Percentiles rank a stretch among this genome's conserved stretches.
Evolutionary conservation across 2,113 vertebrate species (phyloP).

Genomic region (Amia ocellicauda): DNA sequence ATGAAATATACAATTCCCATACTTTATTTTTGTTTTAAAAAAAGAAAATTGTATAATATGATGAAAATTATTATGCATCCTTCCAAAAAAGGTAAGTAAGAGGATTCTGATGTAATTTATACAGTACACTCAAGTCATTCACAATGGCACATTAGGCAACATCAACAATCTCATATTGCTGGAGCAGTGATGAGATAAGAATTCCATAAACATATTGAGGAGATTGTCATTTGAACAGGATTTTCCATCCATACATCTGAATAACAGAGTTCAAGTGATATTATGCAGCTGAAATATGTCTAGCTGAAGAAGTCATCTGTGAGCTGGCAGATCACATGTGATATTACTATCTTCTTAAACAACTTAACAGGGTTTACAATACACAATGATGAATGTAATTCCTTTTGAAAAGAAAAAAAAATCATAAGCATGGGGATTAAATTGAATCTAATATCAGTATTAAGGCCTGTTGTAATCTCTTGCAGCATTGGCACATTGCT

Average conservation of each 20-base stretch:
- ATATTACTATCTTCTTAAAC: conserved; percentile 44
- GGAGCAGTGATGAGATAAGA: background rate
- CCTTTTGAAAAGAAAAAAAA: conserved; percentile 62
- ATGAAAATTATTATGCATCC: too few species aligned
- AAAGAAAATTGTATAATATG: too few species aligned
- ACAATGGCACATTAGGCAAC: background rate
- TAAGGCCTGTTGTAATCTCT: conserved; percentile 69
- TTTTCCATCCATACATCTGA: conserved; percentile 13
- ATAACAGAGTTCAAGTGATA: background rate
- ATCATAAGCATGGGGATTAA: conserved; percentile 80
- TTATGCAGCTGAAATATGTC: conserved; percentile 45
- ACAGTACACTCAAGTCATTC: too few species aligned
- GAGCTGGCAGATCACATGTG: conserved; percentile 43
- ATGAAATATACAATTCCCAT: too few species aligned
- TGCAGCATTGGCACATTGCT: conserved; percentile 57
- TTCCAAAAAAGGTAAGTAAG: too few species aligned
- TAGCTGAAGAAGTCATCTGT: conserved; percentile 41
- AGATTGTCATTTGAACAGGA: conserved; percentile 2
- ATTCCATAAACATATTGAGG: background rate
- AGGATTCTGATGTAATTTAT: too few species aligned
- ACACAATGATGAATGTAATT: conserved; percentile 78
- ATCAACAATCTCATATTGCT: background rate
- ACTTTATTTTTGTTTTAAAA: too few species aligned
- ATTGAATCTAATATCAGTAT: conserved; percentile 84
- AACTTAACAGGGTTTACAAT: conserved; percentile 65